These are phyloP conservation scores for Procavia capensis DNA, from an alignment of 2,113 vertebrate species.

Conservation along the genomic window DNA sequence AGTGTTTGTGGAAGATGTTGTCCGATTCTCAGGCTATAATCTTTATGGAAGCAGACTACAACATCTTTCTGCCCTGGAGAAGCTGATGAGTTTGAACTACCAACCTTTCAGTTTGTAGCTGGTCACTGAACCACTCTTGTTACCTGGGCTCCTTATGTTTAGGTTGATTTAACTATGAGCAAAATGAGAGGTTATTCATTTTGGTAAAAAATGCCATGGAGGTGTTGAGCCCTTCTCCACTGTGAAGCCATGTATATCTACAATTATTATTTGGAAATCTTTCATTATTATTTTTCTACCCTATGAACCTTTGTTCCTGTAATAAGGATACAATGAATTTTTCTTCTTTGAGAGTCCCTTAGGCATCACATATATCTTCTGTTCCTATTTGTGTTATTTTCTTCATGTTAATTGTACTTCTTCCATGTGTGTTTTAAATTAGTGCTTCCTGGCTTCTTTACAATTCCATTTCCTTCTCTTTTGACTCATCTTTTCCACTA, in stretches of 20 bases:
- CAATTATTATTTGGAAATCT: not conserved
- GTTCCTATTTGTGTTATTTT: conserved; percentile 15
- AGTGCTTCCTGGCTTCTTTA: not conserved
- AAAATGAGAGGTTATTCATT: not conserved
- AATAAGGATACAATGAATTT: not conserved
- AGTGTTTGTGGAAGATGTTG: too few species aligned
- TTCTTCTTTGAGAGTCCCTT: not conserved
- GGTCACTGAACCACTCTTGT: not conserved
- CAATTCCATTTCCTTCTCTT: not conserved
- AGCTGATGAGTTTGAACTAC: not conserved
- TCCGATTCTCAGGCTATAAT: too few species aligned
- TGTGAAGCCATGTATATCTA: not conserved
- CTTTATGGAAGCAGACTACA: not conserved
- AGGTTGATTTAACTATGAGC: not conserved
- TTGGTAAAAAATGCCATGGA: not conserved
- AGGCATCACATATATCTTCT: not conserved
- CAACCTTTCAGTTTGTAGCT: not conserved
- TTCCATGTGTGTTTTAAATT: not conserved
- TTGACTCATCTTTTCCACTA: not conserved
- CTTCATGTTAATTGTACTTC: not conserved
- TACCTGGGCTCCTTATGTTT: not conserved
- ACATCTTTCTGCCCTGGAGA: not conserved
- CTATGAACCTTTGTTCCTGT: not conserved
- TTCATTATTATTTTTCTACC: not conserved
- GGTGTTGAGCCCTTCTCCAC: not conserved